These are phyloP conservation scores for Nomia melanderi DNA, from an alignment of 1,140 invertebrate species.

Conservation along the genomic window DNA sequence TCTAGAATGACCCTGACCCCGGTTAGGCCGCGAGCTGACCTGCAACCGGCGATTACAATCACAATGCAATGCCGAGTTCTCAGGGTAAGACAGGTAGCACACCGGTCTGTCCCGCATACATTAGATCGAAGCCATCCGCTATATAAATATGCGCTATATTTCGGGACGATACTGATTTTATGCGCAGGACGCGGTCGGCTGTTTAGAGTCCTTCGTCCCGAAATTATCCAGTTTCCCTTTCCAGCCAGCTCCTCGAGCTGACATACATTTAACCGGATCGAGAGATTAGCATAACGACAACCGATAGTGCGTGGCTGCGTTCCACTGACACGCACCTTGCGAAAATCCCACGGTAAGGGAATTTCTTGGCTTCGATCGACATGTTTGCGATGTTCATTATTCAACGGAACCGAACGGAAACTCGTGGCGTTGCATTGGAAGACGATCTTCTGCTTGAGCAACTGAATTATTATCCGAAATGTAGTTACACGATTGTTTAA, in stretches of 20 bases:
- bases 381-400: conserved; percentile 10
- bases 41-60: conserved; percentile 69
- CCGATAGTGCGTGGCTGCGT: conserved; percentile 32
- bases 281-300: conserved; percentile 59
- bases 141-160: conserved; percentile 46
- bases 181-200: neutral
- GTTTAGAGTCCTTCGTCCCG: neutral
- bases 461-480: too few species aligned
- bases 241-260: conserved; percentile 11
- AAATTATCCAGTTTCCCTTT: neutral
- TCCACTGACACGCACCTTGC: conserved; percentile 29
- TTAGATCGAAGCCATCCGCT: conserved; percentile 54
- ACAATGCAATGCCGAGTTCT: conserved; percentile 68
- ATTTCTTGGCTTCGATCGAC: conserved; percentile 17
- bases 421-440: neutral
- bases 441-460: too few species aligned
- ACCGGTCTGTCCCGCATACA: conserved; percentile 57
- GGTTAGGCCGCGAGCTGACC: conserved; percentile 65
- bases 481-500: too few species aligned
- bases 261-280: conserved; percentile 51
- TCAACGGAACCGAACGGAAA: conserved; percentile 34
- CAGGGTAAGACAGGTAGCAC: conserved; percentile 74
- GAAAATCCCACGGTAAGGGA: conserved; percentile 57
- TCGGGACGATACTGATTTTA: conserved; percentile 18
- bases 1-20: conserved; percentile 70